phyloP scores from a whole-genome alignment of 2,797 vertebrate species.

The Coendou prehensilis region DNA sequence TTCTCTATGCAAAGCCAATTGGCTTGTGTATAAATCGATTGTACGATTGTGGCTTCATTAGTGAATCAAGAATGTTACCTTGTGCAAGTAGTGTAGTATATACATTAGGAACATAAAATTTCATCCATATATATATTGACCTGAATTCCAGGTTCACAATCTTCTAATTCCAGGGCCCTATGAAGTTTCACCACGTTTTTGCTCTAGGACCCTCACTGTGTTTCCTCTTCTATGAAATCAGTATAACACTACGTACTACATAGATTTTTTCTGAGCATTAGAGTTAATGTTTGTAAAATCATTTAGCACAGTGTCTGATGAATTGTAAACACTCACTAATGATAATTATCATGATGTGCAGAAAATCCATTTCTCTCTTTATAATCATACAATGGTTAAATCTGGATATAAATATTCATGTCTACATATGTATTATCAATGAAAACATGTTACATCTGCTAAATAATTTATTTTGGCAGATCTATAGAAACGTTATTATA shows the following conservation, averaged over 20 bases:
- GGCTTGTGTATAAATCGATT: background rate
- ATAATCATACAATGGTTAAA: conserved; percentile 16
- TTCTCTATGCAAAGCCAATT: background rate
- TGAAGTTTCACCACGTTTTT: background rate
- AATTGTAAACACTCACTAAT: conserved; percentile 23
- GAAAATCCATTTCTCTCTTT: conserved; percentile 36
- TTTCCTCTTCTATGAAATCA: background rate
- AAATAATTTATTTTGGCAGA: conserved; percentile 64
- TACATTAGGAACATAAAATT: background rate
- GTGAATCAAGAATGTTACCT: background rate
- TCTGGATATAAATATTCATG: conserved; percentile 68
- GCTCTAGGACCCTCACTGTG: background rate
- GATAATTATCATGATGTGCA: conserved; percentile 17
- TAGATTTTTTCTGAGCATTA: conserved; percentile 26
- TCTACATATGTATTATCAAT: conserved; percentile 50
- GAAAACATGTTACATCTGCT: conserved; percentile 52
- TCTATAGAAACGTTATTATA: conserved; percentile 54
- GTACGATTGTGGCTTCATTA: background rate
- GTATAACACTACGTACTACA: background rate
- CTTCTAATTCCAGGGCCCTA: background rate
- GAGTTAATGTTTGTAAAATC: conserved; percentile 34
- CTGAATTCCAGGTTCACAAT: background rate
- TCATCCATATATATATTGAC: background rate
- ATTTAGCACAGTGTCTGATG: conserved; percentile 26
- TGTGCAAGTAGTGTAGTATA: background rate